Conservation (phyloP, 2,113 vertebrate species). For the Toxotes chatareus region DNA sequence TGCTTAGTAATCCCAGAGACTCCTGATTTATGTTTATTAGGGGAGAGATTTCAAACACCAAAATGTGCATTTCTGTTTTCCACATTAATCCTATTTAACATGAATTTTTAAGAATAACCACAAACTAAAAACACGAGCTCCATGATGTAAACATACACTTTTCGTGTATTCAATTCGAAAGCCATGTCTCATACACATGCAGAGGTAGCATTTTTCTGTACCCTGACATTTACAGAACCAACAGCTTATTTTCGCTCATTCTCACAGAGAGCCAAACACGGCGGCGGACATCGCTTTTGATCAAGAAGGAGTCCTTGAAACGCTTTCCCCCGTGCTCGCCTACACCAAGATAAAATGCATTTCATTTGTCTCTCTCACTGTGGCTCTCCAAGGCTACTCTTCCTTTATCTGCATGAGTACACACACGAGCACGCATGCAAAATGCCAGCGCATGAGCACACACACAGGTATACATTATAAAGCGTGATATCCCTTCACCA, state of each 20-base stretch:
- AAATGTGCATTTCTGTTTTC: neutral
- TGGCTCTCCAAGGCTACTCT: conserved; percentile 23
- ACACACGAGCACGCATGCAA: conserved; percentile 6
- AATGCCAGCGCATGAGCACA: neutral
- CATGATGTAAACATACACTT: neutral
- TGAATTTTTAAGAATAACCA: neutral
- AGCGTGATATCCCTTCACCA: neutral
- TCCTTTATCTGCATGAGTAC: conserved; percentile 1
- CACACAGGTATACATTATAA: neutral
- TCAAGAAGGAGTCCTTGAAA: conserved; percentile 60
- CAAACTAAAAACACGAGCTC: neutral
- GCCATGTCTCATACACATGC: neutral
- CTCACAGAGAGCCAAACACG: conserved; percentile 16
- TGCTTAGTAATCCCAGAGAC: no score
- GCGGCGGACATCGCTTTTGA: conserved; percentile 42
- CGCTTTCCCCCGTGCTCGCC: conserved; percentile 24
- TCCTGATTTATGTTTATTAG: no score
- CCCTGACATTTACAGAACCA: conserved; percentile 62
- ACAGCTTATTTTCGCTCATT: conserved; percentile 38
- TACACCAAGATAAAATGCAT: conserved; percentile 33
- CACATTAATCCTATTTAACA: no score
- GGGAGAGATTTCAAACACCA: neutral
- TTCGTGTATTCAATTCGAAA: no score
- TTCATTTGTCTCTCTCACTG: conserved; percentile 55
- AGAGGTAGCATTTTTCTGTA: conserved; percentile 7